Conservation (phyloP, 2,888 invertebrate genomes). For the Caenorhabditis drosophilae region DNA sequence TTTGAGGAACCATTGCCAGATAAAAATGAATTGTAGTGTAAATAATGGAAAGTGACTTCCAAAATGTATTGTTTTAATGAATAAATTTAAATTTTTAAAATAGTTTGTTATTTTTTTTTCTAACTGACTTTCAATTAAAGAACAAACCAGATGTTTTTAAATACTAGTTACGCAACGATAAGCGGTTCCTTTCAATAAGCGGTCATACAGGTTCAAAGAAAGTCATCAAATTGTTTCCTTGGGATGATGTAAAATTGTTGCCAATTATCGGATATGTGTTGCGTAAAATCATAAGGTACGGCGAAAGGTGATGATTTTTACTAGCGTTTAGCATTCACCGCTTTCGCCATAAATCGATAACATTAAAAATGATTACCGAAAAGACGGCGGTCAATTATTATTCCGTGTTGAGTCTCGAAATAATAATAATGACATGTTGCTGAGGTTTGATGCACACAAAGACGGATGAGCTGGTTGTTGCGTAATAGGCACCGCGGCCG, state of each 20-base stretch:
- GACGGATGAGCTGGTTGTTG: too few species aligned
- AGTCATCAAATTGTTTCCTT: constrained; percentile 1
- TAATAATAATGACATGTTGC: too few species aligned
- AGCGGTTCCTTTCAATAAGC: neutral
- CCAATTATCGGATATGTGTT: constrained; percentile 36
- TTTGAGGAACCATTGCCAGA: constrained; percentile 40
- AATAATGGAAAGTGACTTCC: neutral
- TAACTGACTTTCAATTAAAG: neutral
- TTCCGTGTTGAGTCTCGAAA: too few species aligned
- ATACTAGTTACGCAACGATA: constrained; percentile 7
- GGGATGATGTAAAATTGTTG: constrained; percentile 14
- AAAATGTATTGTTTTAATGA: too few species aligned
- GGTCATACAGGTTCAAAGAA: neutral
- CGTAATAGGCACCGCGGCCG: constrained; percentile 21
- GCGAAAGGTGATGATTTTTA: constrained; percentile 14
- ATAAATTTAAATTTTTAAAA: neutral
- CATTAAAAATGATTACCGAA: too few species aligned
- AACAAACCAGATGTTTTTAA: constrained; percentile 19
- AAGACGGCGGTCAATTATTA: too few species aligned
- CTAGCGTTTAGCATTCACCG: too few species aligned
- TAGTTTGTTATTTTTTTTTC: neutral
- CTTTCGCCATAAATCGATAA: too few species aligned
- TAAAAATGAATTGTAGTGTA: constrained; percentile 10
- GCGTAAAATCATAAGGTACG: constrained; percentile 19
- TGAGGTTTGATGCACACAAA: too few species aligned